Conservation (phyloP, 2,888 invertebrate species). For the Epicampocera succincta region DNA sequence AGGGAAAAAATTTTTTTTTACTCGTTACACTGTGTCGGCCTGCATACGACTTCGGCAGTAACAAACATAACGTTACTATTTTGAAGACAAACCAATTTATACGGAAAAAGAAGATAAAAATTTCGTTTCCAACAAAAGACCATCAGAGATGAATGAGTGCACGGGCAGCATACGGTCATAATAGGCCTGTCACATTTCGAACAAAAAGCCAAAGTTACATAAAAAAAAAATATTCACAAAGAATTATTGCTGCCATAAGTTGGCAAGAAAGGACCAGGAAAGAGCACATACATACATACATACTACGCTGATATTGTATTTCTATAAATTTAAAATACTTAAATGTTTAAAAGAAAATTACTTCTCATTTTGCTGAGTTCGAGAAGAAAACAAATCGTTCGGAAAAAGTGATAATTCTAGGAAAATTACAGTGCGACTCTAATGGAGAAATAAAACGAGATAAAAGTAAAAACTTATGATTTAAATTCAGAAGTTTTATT, state of each 20-base stretch:
- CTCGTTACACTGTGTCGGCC: constrained; percentile 30
- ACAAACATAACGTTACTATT: constrained; percentile 53
- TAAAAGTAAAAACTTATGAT: too few relatives aligned
- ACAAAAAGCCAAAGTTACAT: background rate
- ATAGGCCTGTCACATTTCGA: constrained; percentile 64
- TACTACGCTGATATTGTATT: too few relatives aligned
- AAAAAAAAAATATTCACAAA: constrained; percentile 23
- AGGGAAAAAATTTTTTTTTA: background rate
- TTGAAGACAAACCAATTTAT: constrained; percentile 33
- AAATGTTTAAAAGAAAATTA: too few relatives aligned
- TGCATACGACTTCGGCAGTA: constrained; percentile 36
- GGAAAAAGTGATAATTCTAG: too few relatives aligned
- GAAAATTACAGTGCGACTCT: too few relatives aligned
- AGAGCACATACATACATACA: too few relatives aligned
- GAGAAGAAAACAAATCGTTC: too few relatives aligned
- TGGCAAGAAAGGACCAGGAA: constrained; percentile 5
- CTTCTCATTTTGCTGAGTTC: too few relatives aligned
- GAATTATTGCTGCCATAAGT: constrained; percentile 62
- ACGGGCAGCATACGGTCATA: constrained; percentile 59
- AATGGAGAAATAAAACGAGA: too few relatives aligned
- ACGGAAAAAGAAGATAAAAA: constrained; percentile 20
- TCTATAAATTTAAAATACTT: too few relatives aligned
- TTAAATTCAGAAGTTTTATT: too few relatives aligned
- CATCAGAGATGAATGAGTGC: constrained; percentile 53
- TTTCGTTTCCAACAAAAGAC: constrained; percentile 55